Percentiles rank a stretch among this genome's conserved stretches.
Evolutionary conservation across 2,888 invertebrate genomes (phyloP).

Genomic region (Strigamia maritima): DNA sequence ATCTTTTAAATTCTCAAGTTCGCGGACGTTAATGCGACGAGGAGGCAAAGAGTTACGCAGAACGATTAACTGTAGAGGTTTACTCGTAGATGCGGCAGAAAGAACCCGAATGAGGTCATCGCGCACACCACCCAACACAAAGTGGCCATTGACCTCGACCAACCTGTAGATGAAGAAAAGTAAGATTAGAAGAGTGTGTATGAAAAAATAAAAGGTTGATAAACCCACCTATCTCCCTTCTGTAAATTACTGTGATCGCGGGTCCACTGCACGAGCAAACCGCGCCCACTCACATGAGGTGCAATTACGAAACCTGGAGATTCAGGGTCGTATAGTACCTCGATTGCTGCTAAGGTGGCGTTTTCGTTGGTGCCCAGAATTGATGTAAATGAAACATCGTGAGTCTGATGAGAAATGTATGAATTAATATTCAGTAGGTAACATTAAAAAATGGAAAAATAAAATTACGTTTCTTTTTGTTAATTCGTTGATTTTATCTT

Average conservation of each 20-base stretch:
- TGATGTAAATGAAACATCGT: conserved; percentile 36
- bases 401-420: conserved; percentile 42
- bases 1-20: conserved; percentile 59
- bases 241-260: conserved; percentile 70
- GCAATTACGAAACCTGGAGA: conserved; percentile 71
- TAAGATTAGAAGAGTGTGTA: neutral
- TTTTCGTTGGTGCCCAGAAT: conserved; percentile 47
- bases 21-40: conserved; percentile 47
- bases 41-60: conserved; percentile 33
- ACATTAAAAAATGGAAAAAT: too few relatives aligned
- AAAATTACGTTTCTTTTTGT: conserved; percentile 11
- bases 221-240: conserved; percentile 67
- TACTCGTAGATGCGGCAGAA: conserved; percentile 38
- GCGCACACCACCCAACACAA: conserved; percentile 59
- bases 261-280: conserved; percentile 70
- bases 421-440: too few relatives aligned
- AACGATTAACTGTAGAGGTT: conserved; percentile 40
- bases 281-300: conserved; percentile 59
- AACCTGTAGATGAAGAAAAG: conserved; percentile 57
- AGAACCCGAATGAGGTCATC: conserved; percentile 43
- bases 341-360: conserved; percentile 65
- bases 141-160: conserved; percentile 76
- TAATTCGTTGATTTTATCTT: conserved; percentile 62
- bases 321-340: conserved; percentile 67
- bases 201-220: conserved; percentile 8